phyloP scores from a whole-genome alignment of 2,888 invertebrate species.

The Helleia helle region DNA sequence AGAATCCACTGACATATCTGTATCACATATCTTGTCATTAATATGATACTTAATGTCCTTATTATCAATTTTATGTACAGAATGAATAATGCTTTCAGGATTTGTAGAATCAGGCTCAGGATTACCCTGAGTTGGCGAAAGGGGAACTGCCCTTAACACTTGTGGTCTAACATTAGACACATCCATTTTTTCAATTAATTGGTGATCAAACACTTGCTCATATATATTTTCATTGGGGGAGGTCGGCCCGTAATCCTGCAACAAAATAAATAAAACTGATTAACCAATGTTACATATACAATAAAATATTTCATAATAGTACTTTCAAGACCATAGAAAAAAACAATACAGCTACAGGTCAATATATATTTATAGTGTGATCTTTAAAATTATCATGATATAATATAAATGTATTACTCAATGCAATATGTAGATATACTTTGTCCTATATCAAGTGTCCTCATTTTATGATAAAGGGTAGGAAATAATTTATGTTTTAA shows the following conservation, averaged over 20 bases:
- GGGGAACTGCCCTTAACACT: slow-evolving; percentile 54
- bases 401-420: neutral
- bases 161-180: slow-evolving; percentile 60
- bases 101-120: slow-evolving; percentile 66
- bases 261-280: slow-evolving; percentile 31
- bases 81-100: slow-evolving; percentile 59
- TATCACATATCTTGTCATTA: slow-evolving; percentile 47
- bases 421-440: no score
- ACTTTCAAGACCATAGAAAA: slow-evolving; percentile 19
- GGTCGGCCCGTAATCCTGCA: slow-evolving; percentile 72
- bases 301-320: slow-evolving; percentile 17
- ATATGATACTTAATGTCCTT: slow-evolving; percentile 61
- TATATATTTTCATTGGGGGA: slow-evolving; percentile 68
- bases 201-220: slow-evolving; percentile 61
- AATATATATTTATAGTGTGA: neutral
- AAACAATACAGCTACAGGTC: neutral
- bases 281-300: slow-evolving; percentile 4
- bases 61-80: slow-evolving; percentile 46
- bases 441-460: slow-evolving; percentile 1
- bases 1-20: slow-evolving; percentile 57
- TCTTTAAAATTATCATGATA: neutral
- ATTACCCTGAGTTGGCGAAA: slow-evolving; percentile 49
- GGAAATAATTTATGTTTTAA: neutral
- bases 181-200: slow-evolving; percentile 65
- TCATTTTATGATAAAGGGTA: neutral